phyloP scores from a whole-genome alignment of 2,888 invertebrate species.

The Acanthosepion pharaonis region DNA sequence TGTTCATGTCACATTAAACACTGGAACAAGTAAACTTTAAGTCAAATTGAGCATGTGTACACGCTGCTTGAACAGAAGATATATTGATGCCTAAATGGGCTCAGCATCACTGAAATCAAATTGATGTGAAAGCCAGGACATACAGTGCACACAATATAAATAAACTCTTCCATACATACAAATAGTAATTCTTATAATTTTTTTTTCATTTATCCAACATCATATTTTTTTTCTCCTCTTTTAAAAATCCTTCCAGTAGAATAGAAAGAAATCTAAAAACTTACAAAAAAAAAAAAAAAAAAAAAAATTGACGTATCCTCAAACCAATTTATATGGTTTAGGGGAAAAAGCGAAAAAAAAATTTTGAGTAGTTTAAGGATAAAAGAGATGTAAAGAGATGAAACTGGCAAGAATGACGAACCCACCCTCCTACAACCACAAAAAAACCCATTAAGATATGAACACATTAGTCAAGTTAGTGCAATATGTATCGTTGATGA shows the following conservation, averaged over 20 bases:
- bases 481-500: constrained; percentile 7
- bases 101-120: constrained; percentile 33
- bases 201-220: too few species aligned
- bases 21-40: constrained; percentile 33
- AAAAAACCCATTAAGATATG: background rate
- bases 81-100: constrained; percentile 33
- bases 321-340: background rate
- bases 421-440: background rate
- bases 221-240: background rate
- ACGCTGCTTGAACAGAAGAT: constrained; percentile 33
- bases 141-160: constrained; percentile 11
- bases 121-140: constrained; percentile 21
- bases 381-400: constrained; percentile 14
- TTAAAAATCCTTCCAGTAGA: background rate
- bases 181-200: too few species aligned
- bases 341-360: background rate
- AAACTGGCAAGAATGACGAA: background rate
- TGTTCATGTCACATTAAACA: constrained; percentile 33
- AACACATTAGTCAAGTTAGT: constrained; percentile 33
- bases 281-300: background rate
- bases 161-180: background rate
- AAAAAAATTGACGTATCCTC: background rate
- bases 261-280: background rate
- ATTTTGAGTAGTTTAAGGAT: background rate
- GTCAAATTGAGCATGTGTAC: constrained; percentile 23